phyloP scores from a whole-genome alignment of 2,113 vertebrate genomes.

The Rhombomys opimus region DNA sequence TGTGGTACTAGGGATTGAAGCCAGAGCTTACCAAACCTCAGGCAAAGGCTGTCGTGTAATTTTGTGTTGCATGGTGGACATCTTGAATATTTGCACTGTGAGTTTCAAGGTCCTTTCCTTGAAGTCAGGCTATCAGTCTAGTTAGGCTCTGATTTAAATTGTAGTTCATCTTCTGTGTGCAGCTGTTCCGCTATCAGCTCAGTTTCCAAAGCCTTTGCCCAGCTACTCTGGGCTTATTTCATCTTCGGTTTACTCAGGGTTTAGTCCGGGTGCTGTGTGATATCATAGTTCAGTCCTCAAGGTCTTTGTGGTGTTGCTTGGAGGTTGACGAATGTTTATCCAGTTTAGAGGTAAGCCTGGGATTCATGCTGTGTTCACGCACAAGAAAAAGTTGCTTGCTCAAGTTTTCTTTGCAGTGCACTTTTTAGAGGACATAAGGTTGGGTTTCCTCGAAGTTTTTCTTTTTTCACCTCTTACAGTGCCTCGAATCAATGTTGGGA shows the following conservation, averaged over 20 bases:
- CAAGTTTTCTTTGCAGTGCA: background rate
- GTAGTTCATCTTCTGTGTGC: background rate
- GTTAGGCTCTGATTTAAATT: slow-evolving; percentile 2
- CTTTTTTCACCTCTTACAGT: background rate
- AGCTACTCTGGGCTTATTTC: background rate
- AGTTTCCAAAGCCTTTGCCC: slow-evolving; percentile 47
- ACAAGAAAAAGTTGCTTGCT: background rate
- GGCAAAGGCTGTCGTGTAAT: background rate
- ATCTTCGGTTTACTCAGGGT: background rate
- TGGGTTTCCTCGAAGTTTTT: background rate
- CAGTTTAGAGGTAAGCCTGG: slow-evolving; percentile 1
- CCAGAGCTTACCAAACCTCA: background rate
- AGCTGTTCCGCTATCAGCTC: background rate
- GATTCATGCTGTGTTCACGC: background rate
- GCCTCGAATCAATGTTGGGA: background rate
- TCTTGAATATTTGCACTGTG: slow-evolving; percentile 9
- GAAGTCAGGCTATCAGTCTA: background rate
- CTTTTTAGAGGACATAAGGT: background rate
- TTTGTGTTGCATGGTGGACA: slow-evolving; percentile 43
- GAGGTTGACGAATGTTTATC: background rate
- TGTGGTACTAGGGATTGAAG: background rate
- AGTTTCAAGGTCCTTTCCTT: background rate
- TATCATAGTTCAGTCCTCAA: slow-evolving; percentile 16
- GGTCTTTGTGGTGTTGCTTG: slow-evolving; percentile 36
- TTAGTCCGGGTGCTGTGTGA: slow-evolving; percentile 43